Evolutionary conservation across 2,888 invertebrate species (phyloP), one percentile per base, ranked within the genome.

Genomic region (Oscheius myriophilus): DNA sequence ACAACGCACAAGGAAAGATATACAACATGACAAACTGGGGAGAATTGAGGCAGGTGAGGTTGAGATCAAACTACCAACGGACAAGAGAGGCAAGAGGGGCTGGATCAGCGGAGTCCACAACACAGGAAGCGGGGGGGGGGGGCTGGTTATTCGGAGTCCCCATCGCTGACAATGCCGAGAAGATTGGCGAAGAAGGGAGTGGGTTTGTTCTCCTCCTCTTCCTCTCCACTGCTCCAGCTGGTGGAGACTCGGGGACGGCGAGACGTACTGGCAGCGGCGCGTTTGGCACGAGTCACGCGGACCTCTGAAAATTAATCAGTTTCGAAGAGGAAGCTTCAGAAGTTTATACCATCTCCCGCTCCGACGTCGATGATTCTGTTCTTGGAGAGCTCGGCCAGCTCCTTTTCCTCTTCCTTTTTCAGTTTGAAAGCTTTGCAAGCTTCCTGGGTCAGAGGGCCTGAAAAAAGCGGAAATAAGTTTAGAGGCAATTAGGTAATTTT

Each of bases 301-400:
- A 41, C 42, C 23, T 53, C 61, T 61, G 46, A 11, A 49, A 49
- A 25, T 33, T 12, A 3, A 46, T n/a, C n/a, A 6, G 33, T 1
- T 49, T 16, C 16, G 46, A n/a, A 49, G 39, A 26, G 12, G 3
- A 12, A 25, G 3, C 14, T 23, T 12, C 14, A 53, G 3, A 25
- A 25, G 25, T 14, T 33, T n/a, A 2, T 14, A 61, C 61, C 52
- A 16, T 52, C 63, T 51, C 63, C 63, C 2, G 52, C 53, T 53
- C 65, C 65, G 54, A 57, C 46, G 43, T 65, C 65, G 26, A 65
- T 45, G n/a, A 65, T 65, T 18, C 16, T 41, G 25, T 65, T 65
- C 33, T 25, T 55, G 16, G 65, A 42, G 2, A 65, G 46, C 16
- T 65, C 65, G 21, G 65, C 65, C 39, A 65, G 39, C 46, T 65